Conservation (phyloP, 92 coral and sea anemone genomes). For the Meandrina meandrites region DNA sequence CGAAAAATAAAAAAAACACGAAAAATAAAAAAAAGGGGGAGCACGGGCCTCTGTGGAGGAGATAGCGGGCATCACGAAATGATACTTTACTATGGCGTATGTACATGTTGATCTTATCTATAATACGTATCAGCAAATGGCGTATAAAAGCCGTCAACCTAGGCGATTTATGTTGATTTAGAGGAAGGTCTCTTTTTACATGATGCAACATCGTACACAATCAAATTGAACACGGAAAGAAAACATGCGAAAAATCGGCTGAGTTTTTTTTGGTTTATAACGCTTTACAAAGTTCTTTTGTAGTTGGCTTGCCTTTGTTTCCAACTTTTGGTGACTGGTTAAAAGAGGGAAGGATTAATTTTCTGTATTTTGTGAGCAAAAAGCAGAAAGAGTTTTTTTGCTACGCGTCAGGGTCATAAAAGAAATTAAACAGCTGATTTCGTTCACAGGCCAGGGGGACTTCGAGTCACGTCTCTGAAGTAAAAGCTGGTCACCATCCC, state of each 20-base stretch:
- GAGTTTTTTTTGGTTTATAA: background rate
- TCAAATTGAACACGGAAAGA: background rate
- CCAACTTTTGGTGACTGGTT: background rate
- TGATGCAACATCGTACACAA: background rate
- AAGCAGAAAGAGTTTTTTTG: background rate
- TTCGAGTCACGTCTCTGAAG: background rate
- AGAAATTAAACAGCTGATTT: background rate
- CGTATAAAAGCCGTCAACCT: background rate
- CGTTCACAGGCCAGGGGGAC: background rate
- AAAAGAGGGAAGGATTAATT: background rate
- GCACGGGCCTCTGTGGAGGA: no score
- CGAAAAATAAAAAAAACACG: no score
- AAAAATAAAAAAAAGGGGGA: no score
- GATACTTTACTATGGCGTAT: background rate
- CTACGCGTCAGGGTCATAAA: background rate
- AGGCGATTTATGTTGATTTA: background rate
- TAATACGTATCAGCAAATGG: background rate
- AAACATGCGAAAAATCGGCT: background rate
- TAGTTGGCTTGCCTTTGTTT: background rate
- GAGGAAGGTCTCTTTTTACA: background rate
- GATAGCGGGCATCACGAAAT: background rate
- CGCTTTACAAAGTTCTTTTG: background rate
- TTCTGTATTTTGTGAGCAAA: background rate
- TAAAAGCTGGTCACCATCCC: background rate
- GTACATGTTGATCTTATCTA: background rate